phyloP scores from a whole-genome alignment of 2,888 invertebrate genomes.

The Philereme vetulata region DNA sequence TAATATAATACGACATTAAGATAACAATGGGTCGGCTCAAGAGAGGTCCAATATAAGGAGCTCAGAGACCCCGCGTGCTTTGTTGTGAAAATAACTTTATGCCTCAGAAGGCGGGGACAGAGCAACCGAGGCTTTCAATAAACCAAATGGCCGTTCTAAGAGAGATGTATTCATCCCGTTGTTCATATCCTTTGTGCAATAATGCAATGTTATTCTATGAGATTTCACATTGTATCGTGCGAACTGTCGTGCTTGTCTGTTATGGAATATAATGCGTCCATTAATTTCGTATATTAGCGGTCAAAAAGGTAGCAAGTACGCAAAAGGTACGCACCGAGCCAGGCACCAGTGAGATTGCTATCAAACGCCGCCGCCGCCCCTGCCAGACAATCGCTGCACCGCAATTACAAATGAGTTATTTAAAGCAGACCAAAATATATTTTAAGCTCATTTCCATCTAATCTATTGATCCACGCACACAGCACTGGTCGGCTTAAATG shows the following conservation, averaged over 20 bases:
- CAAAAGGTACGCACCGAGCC: slow-evolving; percentile 50
- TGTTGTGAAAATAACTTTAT: slow-evolving; percentile 83
- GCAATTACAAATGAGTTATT: slow-evolving; percentile 71
- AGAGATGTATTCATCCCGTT: slow-evolving; percentile 64
- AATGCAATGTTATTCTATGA: slow-evolving; percentile 63
- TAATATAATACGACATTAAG: slow-evolving; percentile 83
- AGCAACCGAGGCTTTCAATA: slow-evolving; percentile 75
- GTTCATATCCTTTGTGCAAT: slow-evolving; percentile 71
- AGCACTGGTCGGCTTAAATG: slow-evolving; percentile 48
- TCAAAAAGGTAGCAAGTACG: slow-evolving; percentile 50
- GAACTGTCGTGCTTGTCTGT: slow-evolving; percentile 36
- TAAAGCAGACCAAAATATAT: slow-evolving; percentile 60
- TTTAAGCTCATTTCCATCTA: slow-evolving; percentile 62
- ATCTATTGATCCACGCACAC: slow-evolving; percentile 61
- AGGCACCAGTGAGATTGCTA: slow-evolving; percentile 59
- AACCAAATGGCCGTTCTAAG: slow-evolving; percentile 71
- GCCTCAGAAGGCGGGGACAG: slow-evolving; percentile 73
- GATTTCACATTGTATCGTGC: slow-evolving; percentile 38
- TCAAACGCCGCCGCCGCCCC: slow-evolving; percentile 56
- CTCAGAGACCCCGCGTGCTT: slow-evolving; percentile 74
- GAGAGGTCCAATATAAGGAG: slow-evolving; percentile 81
- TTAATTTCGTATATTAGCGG: slow-evolving; percentile 43
- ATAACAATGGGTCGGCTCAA: slow-evolving; percentile 80
- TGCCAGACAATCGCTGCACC: slow-evolving; percentile 60
- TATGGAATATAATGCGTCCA: slow-evolving; percentile 38